Evolutionary conservation across 1,140 invertebrate genomes (phyloP), one percentile per base, ranked within the genome.

Genomic region (Drosophila bifasciata): DNA sequence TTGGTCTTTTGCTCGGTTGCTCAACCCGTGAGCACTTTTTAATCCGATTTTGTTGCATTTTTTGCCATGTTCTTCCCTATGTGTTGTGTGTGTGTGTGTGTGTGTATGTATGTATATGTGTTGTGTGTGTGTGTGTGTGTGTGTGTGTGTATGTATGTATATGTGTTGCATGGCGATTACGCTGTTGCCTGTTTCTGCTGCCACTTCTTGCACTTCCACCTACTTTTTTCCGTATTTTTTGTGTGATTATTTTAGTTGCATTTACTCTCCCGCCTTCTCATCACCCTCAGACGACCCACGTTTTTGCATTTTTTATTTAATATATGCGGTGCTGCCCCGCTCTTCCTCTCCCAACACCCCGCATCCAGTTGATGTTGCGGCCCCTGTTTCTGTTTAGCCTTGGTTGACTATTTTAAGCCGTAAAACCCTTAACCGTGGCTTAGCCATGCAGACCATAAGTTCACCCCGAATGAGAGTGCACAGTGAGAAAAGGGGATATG

Each of bases 21-120:
- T 73, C 77, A 86, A 63, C 72, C 71, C 73, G 59, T 76, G 73
- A 83, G 84, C 84, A 71, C 71, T 78, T 78, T 72, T 88, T 88
- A 88, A 88, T 89, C 83, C 83, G 83, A 88, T 88, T 88, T 88
- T 72, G 75, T 66, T 76, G 75, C 70, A 79, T 88, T 88, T 83
- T 81, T 79, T 76, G 63, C 78, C 70, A 68, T 62, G 78, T 58
- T 74, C n/a, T 40, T 21, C 41, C 4, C 3, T 21, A 21, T 21
- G 19, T 21, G 19, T 21, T 21, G 16, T 61, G 43, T 71, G 41
- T 49, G 46, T 57, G 56, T 63, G 9, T 13, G 32, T 7, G 0
- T 4, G 9, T 11, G 9, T 13, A 3, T 36, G 32, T 4, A n/a
- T 46, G 1, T 21, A 21, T 21, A 21, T 21, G 19, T 21, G 19